Evolutionary conservation across 2,797 vertebrate species (phyloP), one percentile per base, ranked within the genome.

Genomic region (Acanthurus lineatus): DNA sequence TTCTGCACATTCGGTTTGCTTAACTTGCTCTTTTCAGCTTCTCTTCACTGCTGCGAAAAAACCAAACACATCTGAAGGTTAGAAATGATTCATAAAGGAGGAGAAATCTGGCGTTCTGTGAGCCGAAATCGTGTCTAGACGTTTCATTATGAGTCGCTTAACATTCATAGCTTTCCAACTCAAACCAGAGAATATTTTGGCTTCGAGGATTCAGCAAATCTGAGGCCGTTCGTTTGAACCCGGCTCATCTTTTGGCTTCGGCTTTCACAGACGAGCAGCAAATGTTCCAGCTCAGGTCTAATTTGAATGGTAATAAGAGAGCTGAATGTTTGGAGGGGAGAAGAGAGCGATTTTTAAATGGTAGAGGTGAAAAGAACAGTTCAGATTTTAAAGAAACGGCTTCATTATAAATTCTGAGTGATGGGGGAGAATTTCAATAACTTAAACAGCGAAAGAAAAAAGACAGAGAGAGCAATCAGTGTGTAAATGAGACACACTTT

Each of bases 131-230:
- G 4, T 12, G 84, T 81, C 76, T 81, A 54, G 79, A 79, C 71
- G 1, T 75, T 75, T 78, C 65, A 82, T 82, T 53, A 84, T 28
- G 53, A 74, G 44, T 15, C 58, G 76, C 70, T 85, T 77, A 79
- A 85, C 73, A 74, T 83, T 72, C 61, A 76, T 20, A 14, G 62
- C 63, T 85, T 57, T 57, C 25, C 48, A 49, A 54, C 49, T 77
- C 61, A 28, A 67, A 47, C 47, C 40, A 22, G 64, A 79, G 56
- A 83, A 28, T 53, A 20, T 69, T 75, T 74, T 63, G 42, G 20
- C 38, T 10, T 68, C 14, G 10, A 52, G 45, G 79, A 62, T 51
- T 70, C 73, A 53, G 58, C 51, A 16, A 28, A 38, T 69, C n/a
- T 42, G 5, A 6, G 54, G 49, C 20, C 28, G 9, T 57, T 66